Percentiles rank a stretch among this genome's conserved stretches.
These are phyloP conservation scores for Epirrhoe tristata DNA, from an alignment of 2,888 invertebrate species.

Conservation along the genomic window DNA sequence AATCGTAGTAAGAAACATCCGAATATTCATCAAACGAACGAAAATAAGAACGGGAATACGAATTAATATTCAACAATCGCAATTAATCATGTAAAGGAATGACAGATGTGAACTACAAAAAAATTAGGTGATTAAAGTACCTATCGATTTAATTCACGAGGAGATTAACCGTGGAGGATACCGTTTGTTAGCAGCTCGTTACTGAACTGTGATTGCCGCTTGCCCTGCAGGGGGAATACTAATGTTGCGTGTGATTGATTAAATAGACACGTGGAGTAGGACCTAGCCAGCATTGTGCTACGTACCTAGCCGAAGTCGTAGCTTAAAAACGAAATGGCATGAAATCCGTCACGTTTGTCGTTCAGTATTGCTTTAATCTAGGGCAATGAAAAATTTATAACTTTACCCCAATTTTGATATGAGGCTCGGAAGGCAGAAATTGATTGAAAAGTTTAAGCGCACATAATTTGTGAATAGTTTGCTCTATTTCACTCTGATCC, in stretches of 20 bases:
- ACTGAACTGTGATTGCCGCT: constrained; percentile 59
- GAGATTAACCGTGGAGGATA: constrained; percentile 23
- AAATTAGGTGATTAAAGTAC: constrained; percentile 12
- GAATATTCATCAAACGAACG: too few species aligned
- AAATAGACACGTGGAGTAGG: constrained; percentile 41
- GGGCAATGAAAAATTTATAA: not conserved
- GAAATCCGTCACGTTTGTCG: not conserved
- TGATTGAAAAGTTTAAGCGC: not conserved
- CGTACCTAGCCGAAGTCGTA: not conserved
- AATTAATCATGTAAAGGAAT: not conserved
- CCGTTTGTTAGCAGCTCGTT: constrained; percentile 56
- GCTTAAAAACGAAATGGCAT: not conserved
- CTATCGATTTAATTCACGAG: constrained; percentile 17
- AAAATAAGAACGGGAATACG: too few species aligned
- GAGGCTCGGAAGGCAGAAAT: not conserved
- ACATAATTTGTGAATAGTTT: not conserved
- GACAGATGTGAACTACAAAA: constrained; percentile 5
- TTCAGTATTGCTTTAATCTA: not conserved
- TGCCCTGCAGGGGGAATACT: constrained; percentile 59
- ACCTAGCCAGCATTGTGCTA: not conserved
- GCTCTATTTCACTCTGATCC: too few species aligned
- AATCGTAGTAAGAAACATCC: too few species aligned
- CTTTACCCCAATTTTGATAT: not conserved
- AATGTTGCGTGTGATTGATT: constrained; percentile 54
- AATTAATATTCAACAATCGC: too few species aligned